Evolutionary conservation across 2,888 invertebrate species (phyloP).

Genomic region (Ceratothoa steindachneri): DNA sequence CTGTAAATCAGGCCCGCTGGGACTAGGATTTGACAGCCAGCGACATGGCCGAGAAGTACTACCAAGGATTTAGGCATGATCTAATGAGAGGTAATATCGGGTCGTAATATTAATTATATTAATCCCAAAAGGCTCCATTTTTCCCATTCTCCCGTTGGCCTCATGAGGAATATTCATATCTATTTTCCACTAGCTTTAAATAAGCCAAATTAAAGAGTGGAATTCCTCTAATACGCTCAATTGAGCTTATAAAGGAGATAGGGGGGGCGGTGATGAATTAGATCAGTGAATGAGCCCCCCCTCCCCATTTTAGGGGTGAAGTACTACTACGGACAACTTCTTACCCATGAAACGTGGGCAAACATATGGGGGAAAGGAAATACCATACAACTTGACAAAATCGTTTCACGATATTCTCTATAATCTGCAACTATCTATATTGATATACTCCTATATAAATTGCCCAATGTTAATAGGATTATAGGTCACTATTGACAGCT

Average conservation of each 20-base stretch:
- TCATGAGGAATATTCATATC: background rate
- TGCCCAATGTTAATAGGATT: slow-evolving; percentile 1
- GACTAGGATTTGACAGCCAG: slow-evolving; percentile 7
- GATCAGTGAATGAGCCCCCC: background rate
- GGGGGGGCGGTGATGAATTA: background rate
- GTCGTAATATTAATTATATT: slow-evolving; percentile 12
- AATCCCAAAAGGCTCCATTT: background rate
- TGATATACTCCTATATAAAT: slow-evolving; percentile 7
- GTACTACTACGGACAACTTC: too few species aligned
- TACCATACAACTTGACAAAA: too few species aligned
- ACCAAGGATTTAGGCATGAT: slow-evolving; percentile 2
- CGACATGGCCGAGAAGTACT: slow-evolving; percentile 1
- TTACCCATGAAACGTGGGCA: too few species aligned
- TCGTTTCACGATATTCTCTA: background rate
- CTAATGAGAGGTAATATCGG: slow-evolving; percentile 12
- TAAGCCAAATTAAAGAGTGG: background rate
- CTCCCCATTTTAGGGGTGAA: background rate
- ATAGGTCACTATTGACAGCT: slow-evolving; percentile 7
- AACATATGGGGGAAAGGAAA: too few species aligned
- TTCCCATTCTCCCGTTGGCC: too few species aligned
- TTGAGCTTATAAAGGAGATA: background rate
- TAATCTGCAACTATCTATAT: slow-evolving; percentile 10
- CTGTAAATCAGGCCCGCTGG: background rate
- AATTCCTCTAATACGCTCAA: background rate
- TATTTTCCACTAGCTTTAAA: slow-evolving; percentile 4